Base-by-base conservation (phyloP, 2,888 invertebrate species). In the Erebia aethiops region DNA sequence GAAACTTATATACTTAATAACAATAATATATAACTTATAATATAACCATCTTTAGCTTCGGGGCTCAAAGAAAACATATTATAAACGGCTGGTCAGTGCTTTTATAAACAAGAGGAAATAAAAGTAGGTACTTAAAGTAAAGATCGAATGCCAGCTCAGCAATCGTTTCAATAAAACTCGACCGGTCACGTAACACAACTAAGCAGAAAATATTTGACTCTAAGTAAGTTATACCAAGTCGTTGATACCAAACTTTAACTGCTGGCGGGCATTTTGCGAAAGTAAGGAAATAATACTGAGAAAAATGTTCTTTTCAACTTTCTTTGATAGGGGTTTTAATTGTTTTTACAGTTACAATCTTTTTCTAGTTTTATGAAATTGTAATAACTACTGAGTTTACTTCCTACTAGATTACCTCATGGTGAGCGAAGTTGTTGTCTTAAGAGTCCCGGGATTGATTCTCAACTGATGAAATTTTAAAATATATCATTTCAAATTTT, bases 161-260 rank as follows among this genome's bases (percentile, higher is more conserved):
- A 54, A 54, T 18, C 54, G 54, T 18, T 54, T 54, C 54, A 3
- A 10, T 18, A 18, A 54, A 18, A 10, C 54, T 54, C 54, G 18
- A 54, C 54, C 54, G 21, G 26, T 13, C 56, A 57, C 56, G 56
- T 57, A 57, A 26, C 14, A 13, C 21, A 11, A 57, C 56, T 57
- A 21, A 57, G 56, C 56, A 26, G 56, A 57, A 54, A 57, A 57
- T 57, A 57, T 57, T 57, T 57, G 18, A 57, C 56, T 57, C 54
- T 54, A 10, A 54, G 54, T 54, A 10, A 54, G 54, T 18, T 14
- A 51, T 14, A 8, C 35, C 35, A 18, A 54, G 54, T 18, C 54
- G 54, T 18, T 16, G 54, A 18, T 2, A 54, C 54, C 16, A 54
- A 54, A 54, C 54, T 54, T 54, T 18, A 54, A 54, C 54, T 54